Percentiles rank a stretch among this genome's conserved stretches.
Evolutionary conservation across 2,113 vertebrate species (phyloP).

Genomic region (Rattus norvegicus): GRCr8 NC_086020.1:42573501-42574000

Average conservation of each 20-base stretch:
- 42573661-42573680: neutral
- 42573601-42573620: neutral
- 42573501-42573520: neutral
- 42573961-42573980: neutral
- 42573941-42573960: neutral
- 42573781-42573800: neutral
- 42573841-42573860: slow-evolving; percentile 27
- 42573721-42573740: neutral
- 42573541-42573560: slow-evolving; percentile 30
- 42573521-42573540: neutral
- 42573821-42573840: neutral
- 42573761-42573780: neutral
- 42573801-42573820: neutral
- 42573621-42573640: neutral
- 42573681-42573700: neutral
- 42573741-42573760: neutral
- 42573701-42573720: neutral
- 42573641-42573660: neutral
- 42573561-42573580: neutral
- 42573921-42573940: neutral
- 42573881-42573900: neutral
- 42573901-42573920: slow-evolving; percentile 2
- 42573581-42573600: neutral
- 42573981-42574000: neutral
- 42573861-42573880: neutral